These are phyloP conservation scores for Buceros bicornis DNA, from an alignment of 2,797 vertebrate genomes.

Conservation along the genomic window DNA sequence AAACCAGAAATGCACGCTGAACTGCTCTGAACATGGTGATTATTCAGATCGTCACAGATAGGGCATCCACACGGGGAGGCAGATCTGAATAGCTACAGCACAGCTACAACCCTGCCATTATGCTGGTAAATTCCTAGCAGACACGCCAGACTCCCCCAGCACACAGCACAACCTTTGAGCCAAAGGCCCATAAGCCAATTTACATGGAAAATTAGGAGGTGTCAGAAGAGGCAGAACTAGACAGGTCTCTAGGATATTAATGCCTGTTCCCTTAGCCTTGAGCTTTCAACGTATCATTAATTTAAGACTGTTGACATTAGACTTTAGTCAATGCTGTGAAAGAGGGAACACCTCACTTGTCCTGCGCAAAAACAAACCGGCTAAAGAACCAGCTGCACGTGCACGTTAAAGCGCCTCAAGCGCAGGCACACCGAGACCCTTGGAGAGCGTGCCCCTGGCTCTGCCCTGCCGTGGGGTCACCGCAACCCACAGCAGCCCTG, in stretches of 20 bases:
- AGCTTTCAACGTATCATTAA: constrained; percentile 59
- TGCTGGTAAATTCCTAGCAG: neutral
- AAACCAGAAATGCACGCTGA: neutral
- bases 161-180: constrained; percentile 37
- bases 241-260: constrained; percentile 68
- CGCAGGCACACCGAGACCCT: neutral
- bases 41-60: constrained; percentile 34
- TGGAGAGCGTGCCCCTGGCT: accelerated
- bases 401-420: neutral
- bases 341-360: neutral
- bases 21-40: constrained; percentile 22
- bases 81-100: constrained; percentile 45
- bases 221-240: constrained; percentile 52
- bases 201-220: constrained; percentile 66
- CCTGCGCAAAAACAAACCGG: neutral
- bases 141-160: constrained; percentile 8
- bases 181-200: constrained; percentile 52
- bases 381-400: neutral
- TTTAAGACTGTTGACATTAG: neutral
- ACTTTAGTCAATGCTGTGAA: neutral
- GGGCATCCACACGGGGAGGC: neutral
- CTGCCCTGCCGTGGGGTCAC: neutral
- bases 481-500: neutral
- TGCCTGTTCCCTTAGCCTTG: constrained; percentile 37
- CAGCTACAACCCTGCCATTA: constrained; percentile 42